Percentiles rank a stretch among this genome's conserved stretches.
These are phyloP conservation scores for Cirrhinus molitorella DNA, from an alignment of 2,797 vertebrate genomes.

Conservation along the genomic window DNA sequence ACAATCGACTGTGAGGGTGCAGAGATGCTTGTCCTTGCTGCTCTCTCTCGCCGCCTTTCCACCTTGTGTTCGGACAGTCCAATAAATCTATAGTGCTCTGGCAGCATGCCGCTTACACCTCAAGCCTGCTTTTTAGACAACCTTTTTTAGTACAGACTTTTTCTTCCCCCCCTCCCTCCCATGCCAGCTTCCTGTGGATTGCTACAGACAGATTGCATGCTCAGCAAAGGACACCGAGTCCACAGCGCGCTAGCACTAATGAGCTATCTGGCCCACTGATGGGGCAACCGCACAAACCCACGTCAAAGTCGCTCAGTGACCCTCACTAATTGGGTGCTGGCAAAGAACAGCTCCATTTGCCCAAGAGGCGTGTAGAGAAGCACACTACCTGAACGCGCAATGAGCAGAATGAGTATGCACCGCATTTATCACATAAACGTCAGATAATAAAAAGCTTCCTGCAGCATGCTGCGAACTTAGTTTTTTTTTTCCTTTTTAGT, in stretches of 20 bases:
- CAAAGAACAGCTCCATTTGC: slow-evolving; percentile 57
- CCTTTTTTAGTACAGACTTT: slow-evolving; percentile 31
- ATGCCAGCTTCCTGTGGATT: slow-evolving; percentile 46
- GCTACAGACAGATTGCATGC: slow-evolving; percentile 42
- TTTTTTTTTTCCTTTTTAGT: not conserved
- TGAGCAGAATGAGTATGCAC: slow-evolving; percentile 6
- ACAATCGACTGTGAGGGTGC: slow-evolving; percentile 78
- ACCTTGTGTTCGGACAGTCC: slow-evolving; percentile 66
- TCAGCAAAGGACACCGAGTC: slow-evolving; percentile 51
- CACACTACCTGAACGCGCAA: slow-evolving; percentile 24
- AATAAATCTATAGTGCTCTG: slow-evolving; percentile 72
- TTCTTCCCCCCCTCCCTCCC: not conserved
- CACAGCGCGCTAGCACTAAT: slow-evolving; percentile 53
- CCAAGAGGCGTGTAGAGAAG: slow-evolving; percentile 29
- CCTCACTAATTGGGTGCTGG: slow-evolving; percentile 55
- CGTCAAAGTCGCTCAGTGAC: slow-evolving; percentile 47
- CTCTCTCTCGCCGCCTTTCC: slow-evolving; percentile 66
- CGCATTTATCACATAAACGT: slow-evolving; percentile 4
- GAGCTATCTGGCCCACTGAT: slow-evolving; percentile 54
- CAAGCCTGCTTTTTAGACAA: slow-evolving; percentile 63
- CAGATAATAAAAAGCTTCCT: slow-evolving; percentile 9
- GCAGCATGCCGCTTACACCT: slow-evolving; percentile 67
- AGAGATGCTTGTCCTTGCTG: slow-evolving; percentile 76
- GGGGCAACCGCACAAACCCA: slow-evolving; percentile 44
- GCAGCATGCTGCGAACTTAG: not conserved